A percentile compares a stretch with the other conserved stretches of the same genome.
These are phyloP conservation scores for Panurus biarmicus DNA, from an alignment of 2,113 vertebrate species.

Conservation along the genomic window DNA sequence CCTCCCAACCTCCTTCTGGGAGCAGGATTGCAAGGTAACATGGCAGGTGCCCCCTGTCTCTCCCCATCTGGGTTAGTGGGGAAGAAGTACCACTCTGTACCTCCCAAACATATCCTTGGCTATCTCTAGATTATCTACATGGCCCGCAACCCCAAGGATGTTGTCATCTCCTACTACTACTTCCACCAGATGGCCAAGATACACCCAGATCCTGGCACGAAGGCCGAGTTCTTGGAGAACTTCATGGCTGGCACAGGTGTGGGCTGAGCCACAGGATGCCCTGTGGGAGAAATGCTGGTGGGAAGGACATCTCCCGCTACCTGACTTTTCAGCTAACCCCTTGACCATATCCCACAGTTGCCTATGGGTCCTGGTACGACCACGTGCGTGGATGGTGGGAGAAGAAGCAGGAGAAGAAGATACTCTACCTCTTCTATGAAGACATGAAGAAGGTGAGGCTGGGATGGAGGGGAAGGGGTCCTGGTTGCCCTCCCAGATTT, in stretches of 20 bases:
- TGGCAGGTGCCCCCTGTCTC: fast-evolving
- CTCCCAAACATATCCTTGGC: neutral
- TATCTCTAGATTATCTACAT: constrained; percentile 71
- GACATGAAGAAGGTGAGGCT: constrained; percentile 77
- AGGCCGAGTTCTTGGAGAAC: constrained; percentile 66
- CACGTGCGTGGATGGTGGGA: constrained; percentile 80
- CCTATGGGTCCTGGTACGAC: constrained; percentile 79
- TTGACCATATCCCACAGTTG: constrained; percentile 23
- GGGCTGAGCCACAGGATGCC: neutral
- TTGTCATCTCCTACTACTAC: constrained; percentile 73
- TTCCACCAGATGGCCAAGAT: constrained; percentile 73
- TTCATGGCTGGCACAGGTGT: constrained; percentile 70
- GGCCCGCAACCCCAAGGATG: constrained; percentile 76
- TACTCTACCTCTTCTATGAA: constrained; percentile 82
- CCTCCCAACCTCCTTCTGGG: constrained; percentile 76
- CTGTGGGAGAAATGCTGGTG: neutral
- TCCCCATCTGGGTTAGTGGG: neutral
- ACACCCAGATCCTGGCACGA: constrained; percentile 70
- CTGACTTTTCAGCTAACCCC: neutral
- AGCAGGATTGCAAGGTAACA: constrained; percentile 76
- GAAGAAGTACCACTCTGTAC: neutral
- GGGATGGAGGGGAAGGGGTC: neutral
- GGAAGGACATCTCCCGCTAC: fast-evolving
- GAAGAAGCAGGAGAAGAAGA: constrained; percentile 68
- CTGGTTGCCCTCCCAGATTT: neutral